Conservation (phyloP, 2,888 invertebrate species). For the Deilephila porcellus region DNA sequence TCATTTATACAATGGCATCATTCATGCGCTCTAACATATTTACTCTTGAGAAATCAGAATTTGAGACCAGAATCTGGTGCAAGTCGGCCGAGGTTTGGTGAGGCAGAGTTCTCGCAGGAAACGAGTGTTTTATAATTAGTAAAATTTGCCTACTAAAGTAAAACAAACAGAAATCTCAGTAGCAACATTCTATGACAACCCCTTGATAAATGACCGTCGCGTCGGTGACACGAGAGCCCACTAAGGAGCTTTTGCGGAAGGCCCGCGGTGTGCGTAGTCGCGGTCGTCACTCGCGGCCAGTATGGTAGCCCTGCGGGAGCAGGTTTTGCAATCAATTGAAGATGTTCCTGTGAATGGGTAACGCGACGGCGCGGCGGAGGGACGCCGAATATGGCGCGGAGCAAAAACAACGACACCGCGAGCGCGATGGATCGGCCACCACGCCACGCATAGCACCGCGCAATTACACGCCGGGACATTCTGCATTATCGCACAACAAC, state of each 20-base stretch:
- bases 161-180: no score
- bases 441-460: slow-evolving; percentile 32
- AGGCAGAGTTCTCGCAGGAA: no score
- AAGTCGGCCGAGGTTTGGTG: no score
- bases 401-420: slow-evolving; percentile 51
- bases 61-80: no score
- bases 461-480: slow-evolving; percentile 18
- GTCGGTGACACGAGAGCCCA: neutral
- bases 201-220: no score
- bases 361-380: slow-evolving; percentile 53
- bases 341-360: slow-evolving; percentile 73
- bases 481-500: neutral
- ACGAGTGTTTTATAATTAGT: no score
- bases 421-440: neutral
- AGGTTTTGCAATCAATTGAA: slow-evolving; percentile 70
- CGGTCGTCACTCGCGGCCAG: neutral
- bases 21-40: no score
- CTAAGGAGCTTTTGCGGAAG: neutral
- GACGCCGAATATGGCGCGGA: slow-evolving; percentile 56
- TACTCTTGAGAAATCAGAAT: no score
- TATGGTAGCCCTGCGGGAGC: slow-evolving; percentile 48
- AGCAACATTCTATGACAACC: no score
- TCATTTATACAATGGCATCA: no score
- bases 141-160: no score
- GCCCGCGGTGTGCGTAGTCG: neutral